Percentiles rank a stretch among this genome's conserved stretches.
Evolutionary conservation across 92 coral and sea anemone genomes (phyloP).

Genomic region (Epizoanthus fatuus): DNA sequence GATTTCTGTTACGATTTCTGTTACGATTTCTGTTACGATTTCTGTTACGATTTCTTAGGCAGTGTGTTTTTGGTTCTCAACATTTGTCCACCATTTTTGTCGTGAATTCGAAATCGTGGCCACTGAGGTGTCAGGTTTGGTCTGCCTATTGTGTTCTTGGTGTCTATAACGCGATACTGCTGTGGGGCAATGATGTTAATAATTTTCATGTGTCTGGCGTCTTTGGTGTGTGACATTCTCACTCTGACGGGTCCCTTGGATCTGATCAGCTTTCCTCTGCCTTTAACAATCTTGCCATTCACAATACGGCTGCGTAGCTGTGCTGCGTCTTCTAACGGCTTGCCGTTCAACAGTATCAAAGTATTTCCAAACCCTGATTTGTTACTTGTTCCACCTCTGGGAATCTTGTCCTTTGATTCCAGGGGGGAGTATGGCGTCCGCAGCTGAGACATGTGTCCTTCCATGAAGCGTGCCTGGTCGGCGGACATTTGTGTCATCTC

Average conservation of each 20-base stretch:
- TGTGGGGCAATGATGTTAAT: slow-evolving; percentile 89
- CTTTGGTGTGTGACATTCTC: slow-evolving; percentile 90
- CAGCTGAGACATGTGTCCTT: slow-evolving; percentile 71
- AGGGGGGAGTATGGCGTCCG: slow-evolving; percentile 64
- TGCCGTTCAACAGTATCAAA: slow-evolving; percentile 90
- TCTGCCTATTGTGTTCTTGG: slow-evolving; percentile 87
- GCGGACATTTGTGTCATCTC: slow-evolving; percentile 81
- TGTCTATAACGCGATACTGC: slow-evolving; percentile 79
- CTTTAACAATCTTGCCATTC: slow-evolving; percentile 84
- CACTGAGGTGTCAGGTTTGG: slow-evolving; percentile 20
- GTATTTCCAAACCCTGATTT: slow-evolving; percentile 74
- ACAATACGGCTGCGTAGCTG: slow-evolving; percentile 87
- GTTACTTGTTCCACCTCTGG: slow-evolving; percentile 39
- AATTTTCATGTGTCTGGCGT: slow-evolving; percentile 79
- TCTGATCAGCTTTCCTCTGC: slow-evolving; percentile 90
- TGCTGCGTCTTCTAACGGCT: slow-evolving; percentile 88
- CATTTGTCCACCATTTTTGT: not conserved
- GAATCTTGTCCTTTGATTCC: slow-evolving; percentile 84
- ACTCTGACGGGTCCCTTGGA: slow-evolving; percentile 96
- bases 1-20: no score
- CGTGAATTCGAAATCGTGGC: not conserved
- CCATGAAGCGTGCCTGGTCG: slow-evolving; percentile 79
- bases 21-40: no score
- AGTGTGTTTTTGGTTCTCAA: not conserved
- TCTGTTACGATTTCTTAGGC: no score